Evolutionary conservation across 2,113 vertebrate genomes (phyloP), one percentile per base, ranked within the genome.

Genomic region (Chitala chitala): DNA sequence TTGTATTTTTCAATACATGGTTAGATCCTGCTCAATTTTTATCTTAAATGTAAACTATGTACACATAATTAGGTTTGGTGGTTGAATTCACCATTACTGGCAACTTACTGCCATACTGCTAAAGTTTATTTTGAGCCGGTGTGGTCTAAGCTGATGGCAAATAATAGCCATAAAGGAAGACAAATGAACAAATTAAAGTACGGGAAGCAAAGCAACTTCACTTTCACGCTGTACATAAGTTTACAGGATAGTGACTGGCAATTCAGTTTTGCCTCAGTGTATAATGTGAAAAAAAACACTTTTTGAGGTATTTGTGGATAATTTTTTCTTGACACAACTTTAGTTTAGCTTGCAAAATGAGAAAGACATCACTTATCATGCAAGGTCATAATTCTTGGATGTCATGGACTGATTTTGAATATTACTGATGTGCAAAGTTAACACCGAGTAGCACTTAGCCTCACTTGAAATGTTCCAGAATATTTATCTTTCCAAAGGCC

Each of bases 21-120:
- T 7, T 15, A 22, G 22, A 40, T 42, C 38, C n/a, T 26, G 63
- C 63, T 12, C 40, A 42, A 12, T 22, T 0, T 22, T 66, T 20
- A 66, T 66, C 44, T 66, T 66, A 4, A 66, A 46, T 24, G 64
- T 26, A 66, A 44, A 66, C 64, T 13, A 66, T 66, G 36, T 38
- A 38, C 20, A 29, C 59, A 38, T 63, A 63, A 63, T 31, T 36
- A 61, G 17, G 31, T 36, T 61, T 61, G 8, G 58, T 61, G n/a
- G 58, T 61, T n/a, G 58, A 38, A 61, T 36, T 61, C 29, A 36
- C 58, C 58, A 36, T 3, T 5, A 29, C 31, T 61, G 58, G 59
- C 59, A 38, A 38, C 59, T 33, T 63, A 38, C 33, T 63, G 33
- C 38, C 33, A 38, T 63, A 36, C 31, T 63, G n/a, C n/a, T n/a